A percentile compares a stretch with the other conserved stretches of the same genome.
Evolutionary conservation across 2,888 invertebrate genomes (phyloP).

Genomic region (Ochropleura plecta): DNA sequence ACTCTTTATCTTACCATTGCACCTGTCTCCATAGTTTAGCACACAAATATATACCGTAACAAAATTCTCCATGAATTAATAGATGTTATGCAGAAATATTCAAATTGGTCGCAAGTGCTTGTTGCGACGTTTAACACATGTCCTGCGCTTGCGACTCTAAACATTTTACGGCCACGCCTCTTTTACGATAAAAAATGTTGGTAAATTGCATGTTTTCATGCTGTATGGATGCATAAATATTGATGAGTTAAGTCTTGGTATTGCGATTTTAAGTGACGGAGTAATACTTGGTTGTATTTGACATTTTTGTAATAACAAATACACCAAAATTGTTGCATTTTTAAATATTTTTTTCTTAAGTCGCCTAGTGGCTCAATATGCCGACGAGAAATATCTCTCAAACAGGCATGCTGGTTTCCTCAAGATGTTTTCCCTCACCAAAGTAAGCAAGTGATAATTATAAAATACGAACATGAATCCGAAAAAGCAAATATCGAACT

Average conservation of each 20-base stretch:
- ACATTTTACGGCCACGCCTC: conserved; percentile 70
- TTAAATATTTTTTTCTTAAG: neutral
- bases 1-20: conserved; percentile 24
- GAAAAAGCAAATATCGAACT: too few species aligned
- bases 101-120: conserved; percentile 70
- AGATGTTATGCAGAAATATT: conserved; percentile 77
- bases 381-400: too few species aligned
- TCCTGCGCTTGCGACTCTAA: conserved; percentile 57
- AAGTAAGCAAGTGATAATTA: too few species aligned
- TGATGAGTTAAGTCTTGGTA: conserved; percentile 33
- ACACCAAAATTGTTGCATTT: too few species aligned
- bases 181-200: conserved; percentile 64
- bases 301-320: conserved; percentile 3
- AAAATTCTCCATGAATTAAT: conserved; percentile 59
- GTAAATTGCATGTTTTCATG: conserved; percentile 62
- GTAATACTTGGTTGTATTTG: conserved; percentile 7
- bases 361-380: too few species aligned
- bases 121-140: conserved; percentile 64
- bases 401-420: too few species aligned
- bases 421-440: too few species aligned
- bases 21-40: conserved; percentile 49
- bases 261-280: conserved; percentile 36
- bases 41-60: conserved; percentile 49
- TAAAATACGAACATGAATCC: too few species aligned
- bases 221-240: conserved; percentile 57